Percentiles rank a stretch among this genome's conserved stretches.
phyloP scores from a whole-genome alignment of 2,888 invertebrate genomes.

The Lymantria monacha region DNA sequence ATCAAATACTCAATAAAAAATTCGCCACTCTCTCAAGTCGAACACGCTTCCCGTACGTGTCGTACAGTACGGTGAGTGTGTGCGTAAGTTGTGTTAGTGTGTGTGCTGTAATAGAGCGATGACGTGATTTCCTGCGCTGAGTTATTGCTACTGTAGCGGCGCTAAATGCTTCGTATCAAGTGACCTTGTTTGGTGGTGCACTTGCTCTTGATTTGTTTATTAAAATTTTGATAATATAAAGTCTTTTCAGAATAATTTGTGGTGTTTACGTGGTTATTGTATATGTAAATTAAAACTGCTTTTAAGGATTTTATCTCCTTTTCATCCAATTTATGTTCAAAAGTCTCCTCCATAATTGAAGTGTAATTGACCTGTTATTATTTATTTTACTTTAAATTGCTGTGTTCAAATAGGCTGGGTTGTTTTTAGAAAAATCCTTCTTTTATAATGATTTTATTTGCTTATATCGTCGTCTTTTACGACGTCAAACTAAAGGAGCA shows the following conservation, averaged over 20 bases:
- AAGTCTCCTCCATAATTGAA: too few relatives aligned
- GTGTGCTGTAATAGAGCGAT: constrained; percentile 79
- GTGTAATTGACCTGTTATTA: too few relatives aligned
- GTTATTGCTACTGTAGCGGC: constrained; percentile 81
- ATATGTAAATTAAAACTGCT: too few relatives aligned
- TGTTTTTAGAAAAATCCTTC: too few relatives aligned
- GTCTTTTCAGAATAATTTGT: not conserved
- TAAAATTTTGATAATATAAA: too few relatives aligned
- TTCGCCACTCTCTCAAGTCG: constrained; percentile 32
- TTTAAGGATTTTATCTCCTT: too few relatives aligned
- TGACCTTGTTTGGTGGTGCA: constrained; percentile 51
- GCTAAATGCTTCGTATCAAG: constrained; percentile 65
- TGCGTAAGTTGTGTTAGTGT: constrained; percentile 45
- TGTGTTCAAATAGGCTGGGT: too few relatives aligned
- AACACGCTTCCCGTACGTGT: constrained; percentile 28
- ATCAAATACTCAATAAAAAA: constrained; percentile 9
- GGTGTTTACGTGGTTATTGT: not conserved
- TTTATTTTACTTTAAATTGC: too few relatives aligned
- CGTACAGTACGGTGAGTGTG: constrained; percentile 3
- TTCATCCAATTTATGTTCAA: too few relatives aligned
- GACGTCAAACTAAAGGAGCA: too few relatives aligned
- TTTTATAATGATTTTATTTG: too few relatives aligned
- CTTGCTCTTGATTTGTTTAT: not conserved
- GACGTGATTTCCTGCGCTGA: constrained; percentile 82
- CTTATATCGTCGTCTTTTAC: too few relatives aligned